Evolutionary conservation across 2,113 vertebrate genomes (phyloP), one percentile per base, ranked within the genome.

Genomic region (Opisthocomus hoazin): DNA sequence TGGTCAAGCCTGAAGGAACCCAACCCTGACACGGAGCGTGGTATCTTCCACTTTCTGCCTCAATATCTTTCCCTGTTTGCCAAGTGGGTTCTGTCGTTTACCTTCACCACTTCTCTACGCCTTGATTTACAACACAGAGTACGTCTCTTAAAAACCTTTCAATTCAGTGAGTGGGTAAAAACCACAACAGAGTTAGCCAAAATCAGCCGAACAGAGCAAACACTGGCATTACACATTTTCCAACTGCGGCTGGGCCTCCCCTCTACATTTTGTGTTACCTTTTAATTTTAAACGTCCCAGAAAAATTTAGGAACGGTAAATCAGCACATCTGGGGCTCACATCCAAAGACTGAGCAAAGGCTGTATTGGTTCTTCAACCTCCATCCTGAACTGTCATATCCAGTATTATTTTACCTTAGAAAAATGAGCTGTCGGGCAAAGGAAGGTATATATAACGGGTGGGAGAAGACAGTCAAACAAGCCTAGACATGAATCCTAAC

Each of bases 121-220:
- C n/a, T 45, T 16, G 23, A 64, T 39, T 57, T 39, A 51, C 2
- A 6, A 34, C 50, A 51, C 1, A 6, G 21, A 64, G 24, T 4
- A 27, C 1, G 0, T 3, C 16, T 41, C 68, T 61, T 26, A 54
- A 30, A 54, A 34, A 39, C 6, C 32, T 4, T 5, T 8, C 36
- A 18, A 2, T 5, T 24, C 41, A 36, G 45, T 1, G 3, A 30
- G 50, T 6, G 15, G 16, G 36, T 32, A 60, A 53, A 83, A 77
- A 24, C 7, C 61, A 19, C 0, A 0, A 51, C 26, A 57, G 50
- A 54, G 39, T 57, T 39, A 26, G 64, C 24, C 58, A 15, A 53
- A 46, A 10, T n/a, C 27, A 51, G 43, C 14, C 57, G 30, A 51
- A 46, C 10, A 34, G 18, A 41, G 63, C 41, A 34, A 76, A 43